Evolutionary conservation across 1,140 invertebrate species (phyloP).

Genomic region (Pollicipes pollicipes): DNA sequence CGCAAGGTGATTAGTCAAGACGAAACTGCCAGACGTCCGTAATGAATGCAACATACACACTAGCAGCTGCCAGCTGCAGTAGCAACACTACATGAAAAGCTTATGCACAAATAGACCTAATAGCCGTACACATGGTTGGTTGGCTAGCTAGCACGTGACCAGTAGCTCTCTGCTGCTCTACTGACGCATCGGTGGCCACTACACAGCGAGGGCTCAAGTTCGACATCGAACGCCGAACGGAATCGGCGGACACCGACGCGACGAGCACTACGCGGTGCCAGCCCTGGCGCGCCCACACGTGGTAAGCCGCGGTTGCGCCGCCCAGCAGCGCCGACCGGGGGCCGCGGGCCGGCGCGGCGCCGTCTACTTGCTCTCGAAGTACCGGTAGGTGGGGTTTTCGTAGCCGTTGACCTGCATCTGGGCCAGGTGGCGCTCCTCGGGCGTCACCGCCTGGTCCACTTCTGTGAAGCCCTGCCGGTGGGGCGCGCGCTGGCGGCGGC

Average conservation of each 20-base stretch:
- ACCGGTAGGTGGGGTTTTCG: conserved; percentile 99
- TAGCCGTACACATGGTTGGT: not conserved
- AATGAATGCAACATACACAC: not conserved
- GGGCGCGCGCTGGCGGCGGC: conserved; percentile 57
- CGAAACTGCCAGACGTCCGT: not conserved
- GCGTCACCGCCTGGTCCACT: conserved; percentile 68
- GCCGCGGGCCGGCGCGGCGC: no score
- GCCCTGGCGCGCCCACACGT: not conserved
- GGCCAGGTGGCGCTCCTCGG: conserved; percentile 92
- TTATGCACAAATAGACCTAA: not conserved
- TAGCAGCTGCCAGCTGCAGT: not conserved
- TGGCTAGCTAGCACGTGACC: no score
- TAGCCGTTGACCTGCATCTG: conserved; percentile 99
- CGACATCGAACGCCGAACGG: not conserved
- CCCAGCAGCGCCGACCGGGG: not conserved
- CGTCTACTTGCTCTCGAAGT: conserved; percentile 72
- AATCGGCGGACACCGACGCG: not conserved
- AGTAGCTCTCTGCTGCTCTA: not conserved
- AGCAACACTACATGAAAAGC: not conserved
- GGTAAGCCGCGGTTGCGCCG: no score
- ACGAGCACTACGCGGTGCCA: no score
- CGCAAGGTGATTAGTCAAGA: not conserved
- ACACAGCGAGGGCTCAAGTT: not conserved
- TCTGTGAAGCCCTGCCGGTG: conserved; percentile 82
- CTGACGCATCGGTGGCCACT: not conserved